Base-by-base conservation (phyloP, 2,888 invertebrate species). In the Eucera pruinosa region DNA sequence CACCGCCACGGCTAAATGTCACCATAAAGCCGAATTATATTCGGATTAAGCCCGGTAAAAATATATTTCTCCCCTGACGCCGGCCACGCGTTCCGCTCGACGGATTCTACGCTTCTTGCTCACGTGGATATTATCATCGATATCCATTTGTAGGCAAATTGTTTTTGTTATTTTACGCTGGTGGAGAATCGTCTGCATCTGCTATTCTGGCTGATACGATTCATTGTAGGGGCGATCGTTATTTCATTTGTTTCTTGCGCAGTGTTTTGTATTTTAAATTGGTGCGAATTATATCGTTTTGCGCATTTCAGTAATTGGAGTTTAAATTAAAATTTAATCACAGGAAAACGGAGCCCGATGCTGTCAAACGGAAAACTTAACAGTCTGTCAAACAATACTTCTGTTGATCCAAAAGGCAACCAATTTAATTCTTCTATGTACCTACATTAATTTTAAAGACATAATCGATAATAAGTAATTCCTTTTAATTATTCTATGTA, bases 21-120 rank as follows among this genome's bases (percentile, higher is more conserved):
- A 77, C 82, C 83, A 82, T 84, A 84, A 85, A 86, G 82, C 78
- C 84, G 84, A 87, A 87, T 88, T 88, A 87, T 87, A 83, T 83
- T 86, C 72, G 71, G 81, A 86, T 84, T 85, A 86, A 82, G 73
- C 76, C 41, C 41, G 66, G 68, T 47, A 78, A 78, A 84, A 80
- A 71, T 84, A 72, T 80, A 75, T 81, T 73, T 73, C 47, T 20
- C 65, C 60, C 62, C 55, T 47, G 67, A 48, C 73, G 71, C 30
- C 20, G 36, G 39, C 57, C 50, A 45, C 33, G 66, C 47, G 74
- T 60, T 61, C 33, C 72, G 55, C 45, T 33, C 27, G 18, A n/a
- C 33, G 25, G 47, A 58, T 55, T 55, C 45, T 30, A 41, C 43
- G 57, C 25, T 45, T 68, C 52, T 62, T 43, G 23, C n/a, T 23